These are phyloP conservation scores for Parnassius apollo DNA, from an alignment of 2,888 invertebrate species.

Conservation along the genomic window DNA sequence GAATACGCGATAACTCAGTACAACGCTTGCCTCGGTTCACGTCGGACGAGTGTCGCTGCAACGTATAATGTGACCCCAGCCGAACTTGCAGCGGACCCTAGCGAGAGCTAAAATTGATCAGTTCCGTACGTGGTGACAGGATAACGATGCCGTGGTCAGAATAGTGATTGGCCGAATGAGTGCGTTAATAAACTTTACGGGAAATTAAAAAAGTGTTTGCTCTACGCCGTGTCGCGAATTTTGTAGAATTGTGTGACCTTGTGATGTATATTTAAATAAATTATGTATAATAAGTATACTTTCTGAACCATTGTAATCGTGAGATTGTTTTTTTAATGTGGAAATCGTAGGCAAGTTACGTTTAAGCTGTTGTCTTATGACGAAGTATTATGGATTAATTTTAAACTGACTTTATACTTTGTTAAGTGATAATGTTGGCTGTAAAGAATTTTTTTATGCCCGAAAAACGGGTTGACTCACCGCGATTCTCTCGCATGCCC, in stretches of 20 bases:
- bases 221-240: conserved; percentile 15
- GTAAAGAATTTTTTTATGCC: conserved; percentile 89
- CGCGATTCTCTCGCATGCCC: conserved; percentile 84
- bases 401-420: conserved; percentile 1
- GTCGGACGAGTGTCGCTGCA: conserved; percentile 4
- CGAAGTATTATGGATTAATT: conserved; percentile 17
- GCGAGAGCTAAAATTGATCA: conserved; percentile 15
- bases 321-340: conserved; percentile 3
- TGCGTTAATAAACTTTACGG: background rate
- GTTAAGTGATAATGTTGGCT: conserved; percentile 80
- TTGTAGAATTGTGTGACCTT: conserved; percentile 25
- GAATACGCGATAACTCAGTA: conserved; percentile 22
- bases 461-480: conserved; percentile 81
- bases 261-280: conserved; percentile 17
- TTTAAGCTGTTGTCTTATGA: conserved; percentile 2
- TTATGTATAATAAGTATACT: conserved; percentile 10
- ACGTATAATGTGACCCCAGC: background rate
- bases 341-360: background rate
- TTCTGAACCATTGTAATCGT: conserved; percentile 3
- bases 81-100: conserved; percentile 14
- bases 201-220: background rate
- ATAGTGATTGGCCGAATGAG: conserved; percentile 33
- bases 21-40: conserved; percentile 11
- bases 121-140: conserved; percentile 31
- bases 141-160: conserved; percentile 34